A percentile compares a stretch with the other conserved stretches of the same genome.
These are phyloP conservation scores for Anarsia innoxiella DNA, from an alignment of 2,888 invertebrate genomes.

Conservation along the genomic window DNA sequence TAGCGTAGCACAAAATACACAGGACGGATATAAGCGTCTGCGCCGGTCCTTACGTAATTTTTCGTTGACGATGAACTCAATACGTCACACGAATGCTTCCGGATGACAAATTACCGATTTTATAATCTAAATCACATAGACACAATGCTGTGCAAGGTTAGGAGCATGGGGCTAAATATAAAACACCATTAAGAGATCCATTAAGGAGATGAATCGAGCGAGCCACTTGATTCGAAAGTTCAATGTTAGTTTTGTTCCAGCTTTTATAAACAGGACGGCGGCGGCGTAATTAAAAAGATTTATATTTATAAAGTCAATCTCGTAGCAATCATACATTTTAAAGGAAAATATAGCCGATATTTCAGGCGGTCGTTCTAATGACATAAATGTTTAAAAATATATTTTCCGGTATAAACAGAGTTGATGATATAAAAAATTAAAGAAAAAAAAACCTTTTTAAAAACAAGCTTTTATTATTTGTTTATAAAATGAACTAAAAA, in stretches of 20 bases:
- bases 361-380: slow-evolving; percentile 19
- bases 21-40: slow-evolving; percentile 65
- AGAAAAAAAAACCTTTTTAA: too few species aligned
- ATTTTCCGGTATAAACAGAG: slow-evolving; percentile 14
- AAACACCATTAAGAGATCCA: slow-evolving; percentile 27
- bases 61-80: slow-evolving; percentile 65
- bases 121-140: slow-evolving; percentile 37
- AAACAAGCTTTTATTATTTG: not conserved
- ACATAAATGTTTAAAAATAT: slow-evolving; percentile 19
- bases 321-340: slow-evolving; percentile 21
- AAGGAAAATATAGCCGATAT: slow-evolving; percentile 26
- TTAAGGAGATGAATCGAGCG: slow-evolving; percentile 30
- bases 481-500: not conserved
- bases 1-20: slow-evolving; percentile 31
- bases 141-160: slow-evolving; percentile 32
- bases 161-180: slow-evolving; percentile 22
- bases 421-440: not conserved
- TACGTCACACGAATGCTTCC: slow-evolving; percentile 64
- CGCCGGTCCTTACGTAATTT: slow-evolving; percentile 65
- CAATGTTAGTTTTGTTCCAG: slow-evolving; percentile 18
- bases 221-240: slow-evolving; percentile 27
- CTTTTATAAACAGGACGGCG: slow-evolving; percentile 8
- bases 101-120: slow-evolving; percentile 52
- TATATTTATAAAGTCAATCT: slow-evolving; percentile 1
- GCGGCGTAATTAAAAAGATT: slow-evolving; percentile 3